Base-by-base conservation (phyloP, 2,797 vertebrate species). In the Brotula barbata region DNA sequence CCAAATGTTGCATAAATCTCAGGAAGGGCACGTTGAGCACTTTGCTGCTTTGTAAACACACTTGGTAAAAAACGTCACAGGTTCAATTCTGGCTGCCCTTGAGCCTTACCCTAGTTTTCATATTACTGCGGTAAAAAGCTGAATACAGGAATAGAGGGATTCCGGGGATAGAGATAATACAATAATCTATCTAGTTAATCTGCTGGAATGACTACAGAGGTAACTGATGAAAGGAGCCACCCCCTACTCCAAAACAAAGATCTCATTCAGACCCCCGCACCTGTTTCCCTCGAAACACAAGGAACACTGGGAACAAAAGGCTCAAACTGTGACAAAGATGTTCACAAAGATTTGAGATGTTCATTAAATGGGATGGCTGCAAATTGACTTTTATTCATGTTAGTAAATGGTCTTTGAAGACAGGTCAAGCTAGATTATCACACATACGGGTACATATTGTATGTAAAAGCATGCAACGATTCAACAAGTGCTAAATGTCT, bases 261-360 rank as follows among this genome's bases (percentile, higher is more conserved):
- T 48, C 57, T 75, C 70, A 67, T 80, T 82, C 71, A 85, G 64
- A 53, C n/a, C 43, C 19, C 58, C 11, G 21, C 85, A 90, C 87
- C 84, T 88, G 88, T 82, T 82, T 68, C 63, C 64, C 48, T 60
- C 63, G 33, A 39, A 46, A 20, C 31, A 37, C 47, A 34, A 16
- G 46, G n/a, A 31, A 65, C 34, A 64, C 49, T 52, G 16, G 45
- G 34, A 15, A 40, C 58, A 42, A 16, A 28, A 28, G 7, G 7
- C 25, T 28, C 25, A 28, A 28, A 33, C 31, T 2, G 6, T n/a
- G 4, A 8, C 8, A 3, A n/a, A n/a, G 28, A 16, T 31, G 3
- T n/a, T 5, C 2, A 28, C 22, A 7, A 33, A 33, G 11, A 28
- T 28, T 8, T 6, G 31, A 11, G 31, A 11, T 33, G 31, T 6